A percentile compares a stretch with the other conserved stretches of the same genome.
phyloP scores from a whole-genome alignment of 2,113 vertebrate genomes.

The Terrapene triunguis region DNA sequence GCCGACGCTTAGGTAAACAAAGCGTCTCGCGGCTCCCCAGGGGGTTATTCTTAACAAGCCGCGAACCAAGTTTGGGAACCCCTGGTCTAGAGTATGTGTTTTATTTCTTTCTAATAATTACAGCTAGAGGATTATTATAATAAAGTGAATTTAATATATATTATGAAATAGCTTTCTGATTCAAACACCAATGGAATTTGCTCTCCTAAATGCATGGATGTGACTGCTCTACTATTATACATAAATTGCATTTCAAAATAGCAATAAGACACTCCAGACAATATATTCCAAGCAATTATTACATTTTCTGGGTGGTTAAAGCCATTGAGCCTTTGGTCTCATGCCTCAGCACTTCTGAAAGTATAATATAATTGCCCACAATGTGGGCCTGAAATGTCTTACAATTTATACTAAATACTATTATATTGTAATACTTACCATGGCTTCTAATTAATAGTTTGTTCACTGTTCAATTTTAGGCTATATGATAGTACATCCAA shows the following conservation, averaged over 20 bases:
- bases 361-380: rapidly evolving
- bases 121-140: background rate
- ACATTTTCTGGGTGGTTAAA: background rate
- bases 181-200: background rate
- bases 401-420: background rate
- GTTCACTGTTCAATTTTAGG: background rate
- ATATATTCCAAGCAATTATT: background rate
- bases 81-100: background rate
- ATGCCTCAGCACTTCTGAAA: background rate
- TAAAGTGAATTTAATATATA: background rate
- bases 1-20: no score
- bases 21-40: no score
- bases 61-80: no score
- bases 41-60: no score
- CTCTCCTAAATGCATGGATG: background rate
- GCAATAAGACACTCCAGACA: background rate
- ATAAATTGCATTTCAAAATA: background rate
- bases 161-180: background rate
- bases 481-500: background rate
- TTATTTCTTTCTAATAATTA: background rate
- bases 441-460: background rate
- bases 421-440: background rate
- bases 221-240: background rate
- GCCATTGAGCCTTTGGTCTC: background rate
- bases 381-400: background rate